A percentile compares a stretch with the other conserved stretches of the same genome.
These are phyloP conservation scores for Ichneumon xanthorius DNA, from an alignment of 2,888 invertebrate species.

Conservation along the genomic window DNA sequence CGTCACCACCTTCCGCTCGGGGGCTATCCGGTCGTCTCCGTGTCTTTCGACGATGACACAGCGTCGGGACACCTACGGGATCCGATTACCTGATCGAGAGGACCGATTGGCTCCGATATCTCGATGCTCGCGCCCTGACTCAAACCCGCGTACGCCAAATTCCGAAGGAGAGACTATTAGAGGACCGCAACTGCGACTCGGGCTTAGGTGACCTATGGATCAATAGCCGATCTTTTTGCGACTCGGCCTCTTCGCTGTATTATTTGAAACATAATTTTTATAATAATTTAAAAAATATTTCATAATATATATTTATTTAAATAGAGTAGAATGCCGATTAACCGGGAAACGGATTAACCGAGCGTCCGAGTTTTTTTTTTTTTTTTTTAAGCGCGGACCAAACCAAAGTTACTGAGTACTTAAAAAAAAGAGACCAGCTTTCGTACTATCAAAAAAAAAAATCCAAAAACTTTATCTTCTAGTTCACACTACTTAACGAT, in stretches of 20 bases:
- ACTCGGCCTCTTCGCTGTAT: too few relatives aligned
- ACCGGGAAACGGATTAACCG: too few relatives aligned
- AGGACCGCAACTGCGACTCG: neutral
- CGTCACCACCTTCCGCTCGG: conserved; percentile 71
- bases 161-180: conserved; percentile 34
- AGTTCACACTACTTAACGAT: too few relatives aligned
- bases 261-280: neutral
- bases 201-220: neutral
- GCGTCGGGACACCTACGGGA: conserved; percentile 66
- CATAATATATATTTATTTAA: too few relatives aligned
- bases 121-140: conserved; percentile 79
- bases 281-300: neutral
- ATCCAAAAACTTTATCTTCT: too few relatives aligned
- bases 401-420: too few relatives aligned
- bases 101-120: conserved; percentile 68
- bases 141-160: conserved; percentile 81
- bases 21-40: conserved; percentile 59
- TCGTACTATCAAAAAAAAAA: too few relatives aligned
- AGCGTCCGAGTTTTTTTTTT: too few relatives aligned
- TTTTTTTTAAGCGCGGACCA: too few relatives aligned
- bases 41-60: conserved; percentile 56
- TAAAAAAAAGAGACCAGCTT: too few relatives aligned
- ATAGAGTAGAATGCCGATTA: too few relatives aligned
- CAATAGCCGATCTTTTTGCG: neutral
- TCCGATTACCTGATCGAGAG: conserved; percentile 73